These are phyloP conservation scores for Poliocrania exsul DNA, from an alignment of 2,797 vertebrate species.

Conservation along the genomic window DNA sequence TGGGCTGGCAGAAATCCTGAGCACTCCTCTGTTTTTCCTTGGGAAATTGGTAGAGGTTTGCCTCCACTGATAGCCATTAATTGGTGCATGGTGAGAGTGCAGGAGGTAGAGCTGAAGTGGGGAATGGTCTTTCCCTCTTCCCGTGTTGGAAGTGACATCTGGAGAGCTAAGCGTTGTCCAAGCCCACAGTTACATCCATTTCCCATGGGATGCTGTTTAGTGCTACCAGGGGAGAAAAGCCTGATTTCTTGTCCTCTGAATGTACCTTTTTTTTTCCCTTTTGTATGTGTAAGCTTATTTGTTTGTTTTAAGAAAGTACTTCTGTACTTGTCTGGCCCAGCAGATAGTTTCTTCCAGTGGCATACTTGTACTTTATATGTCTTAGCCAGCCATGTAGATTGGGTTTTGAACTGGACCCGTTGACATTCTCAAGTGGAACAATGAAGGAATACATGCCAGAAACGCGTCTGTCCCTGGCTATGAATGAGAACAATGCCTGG, in stretches of 20 bases:
- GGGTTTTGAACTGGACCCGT: not conserved
- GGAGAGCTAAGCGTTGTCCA: not conserved
- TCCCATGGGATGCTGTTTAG: not conserved
- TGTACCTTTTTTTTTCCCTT: not conserved
- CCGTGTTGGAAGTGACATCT: not conserved
- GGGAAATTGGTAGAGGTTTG: not conserved
- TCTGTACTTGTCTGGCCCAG: not conserved
- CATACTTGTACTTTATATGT: not conserved
- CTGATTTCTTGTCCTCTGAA: not conserved
- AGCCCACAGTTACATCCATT: not conserved
- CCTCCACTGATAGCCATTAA: not conserved
- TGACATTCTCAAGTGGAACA: constrained; percentile 30
- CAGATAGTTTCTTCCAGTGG: not conserved
- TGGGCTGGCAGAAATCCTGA: not conserved
- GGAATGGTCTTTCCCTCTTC: not conserved
- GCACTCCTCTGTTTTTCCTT: not conserved
- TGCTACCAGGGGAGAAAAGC: not conserved
- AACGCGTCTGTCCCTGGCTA: not conserved
- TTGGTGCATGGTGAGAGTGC: not conserved
- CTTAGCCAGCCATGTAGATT: not conserved
- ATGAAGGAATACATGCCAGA: not conserved
- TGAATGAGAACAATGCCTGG: constrained; percentile 50
- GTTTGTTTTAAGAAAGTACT: not conserved
- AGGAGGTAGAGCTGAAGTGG: not conserved
- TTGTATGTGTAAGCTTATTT: not conserved